Evolutionary conservation across 2,113 vertebrate genomes (phyloP).

Genomic region (Pyrgilauda ruficollis): DNA sequence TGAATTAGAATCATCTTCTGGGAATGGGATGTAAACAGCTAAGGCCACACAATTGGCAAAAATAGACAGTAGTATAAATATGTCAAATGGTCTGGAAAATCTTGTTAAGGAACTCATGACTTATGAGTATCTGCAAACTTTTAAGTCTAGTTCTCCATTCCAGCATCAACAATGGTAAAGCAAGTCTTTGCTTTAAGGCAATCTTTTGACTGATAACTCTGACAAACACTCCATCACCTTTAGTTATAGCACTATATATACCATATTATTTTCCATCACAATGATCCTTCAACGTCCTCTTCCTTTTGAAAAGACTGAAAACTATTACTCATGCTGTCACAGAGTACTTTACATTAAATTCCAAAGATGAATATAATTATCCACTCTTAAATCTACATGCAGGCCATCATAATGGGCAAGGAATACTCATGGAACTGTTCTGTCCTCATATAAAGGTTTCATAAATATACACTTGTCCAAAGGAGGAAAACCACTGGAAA

Average conservation of each 20-base stretch:
- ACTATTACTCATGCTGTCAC: background rate
- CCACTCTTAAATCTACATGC: background rate
- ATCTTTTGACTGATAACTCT: background rate
- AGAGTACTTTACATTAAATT: conserved; percentile 7
- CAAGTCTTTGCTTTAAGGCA: conserved; percentile 12
- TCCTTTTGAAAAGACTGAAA: background rate
- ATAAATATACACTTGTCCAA: background rate
- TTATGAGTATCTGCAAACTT: background rate
- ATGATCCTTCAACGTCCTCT: background rate
- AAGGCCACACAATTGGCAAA: conserved; percentile 99
- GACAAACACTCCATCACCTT: background rate
- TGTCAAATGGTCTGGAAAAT: conserved; percentile 95
- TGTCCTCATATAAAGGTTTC: background rate
- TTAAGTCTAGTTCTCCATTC: background rate
- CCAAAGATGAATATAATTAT: background rate
- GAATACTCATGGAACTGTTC: background rate
- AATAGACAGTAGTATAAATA: conserved; percentile 99
- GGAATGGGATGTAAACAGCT: conserved; percentile 99
- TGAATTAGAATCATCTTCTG: conserved; percentile 99
- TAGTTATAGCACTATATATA: background rate
- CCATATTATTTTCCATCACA: background rate
- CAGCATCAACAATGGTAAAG: background rate
- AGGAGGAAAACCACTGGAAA: background rate
- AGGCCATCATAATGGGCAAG: background rate
- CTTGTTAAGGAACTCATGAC: conserved; percentile 81